Percentiles rank a stretch among this genome's conserved stretches.
Evolutionary conservation across 2,888 invertebrate species (phyloP).

Genomic region (Tridacna gigas): DNA sequence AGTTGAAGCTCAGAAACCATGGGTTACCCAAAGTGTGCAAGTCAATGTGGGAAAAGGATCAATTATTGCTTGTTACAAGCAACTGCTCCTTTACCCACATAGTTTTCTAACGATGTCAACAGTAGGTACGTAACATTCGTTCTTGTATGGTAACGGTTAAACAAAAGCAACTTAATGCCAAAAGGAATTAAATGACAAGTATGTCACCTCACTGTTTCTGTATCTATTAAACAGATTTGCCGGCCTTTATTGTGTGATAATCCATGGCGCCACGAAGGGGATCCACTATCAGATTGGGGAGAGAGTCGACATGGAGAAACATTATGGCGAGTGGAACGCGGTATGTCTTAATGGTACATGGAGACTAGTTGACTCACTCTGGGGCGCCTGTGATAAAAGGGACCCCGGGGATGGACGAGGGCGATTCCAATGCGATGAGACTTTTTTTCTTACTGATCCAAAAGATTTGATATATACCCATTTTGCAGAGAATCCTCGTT

Average conservation of each 20-base stretch:
- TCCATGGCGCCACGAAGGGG: constrained; percentile 78
- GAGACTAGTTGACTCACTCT: constrained; percentile 64
- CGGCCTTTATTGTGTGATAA: constrained; percentile 73
- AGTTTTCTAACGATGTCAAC: too few relatives aligned
- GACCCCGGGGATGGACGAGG: constrained; percentile 64
- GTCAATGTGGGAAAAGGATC: too few relatives aligned
- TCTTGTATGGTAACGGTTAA: too few relatives aligned
- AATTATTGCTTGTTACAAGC: too few relatives aligned
- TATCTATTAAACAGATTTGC: constrained; percentile 66
- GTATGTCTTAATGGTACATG: constrained; percentile 62
- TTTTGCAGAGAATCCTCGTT: constrained; percentile 73
- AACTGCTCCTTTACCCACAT: too few relatives aligned
- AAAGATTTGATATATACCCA: constrained; percentile 77
- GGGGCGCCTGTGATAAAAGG: constrained; percentile 73
- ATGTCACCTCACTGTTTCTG: too few relatives aligned
- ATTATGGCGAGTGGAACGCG: constrained; percentile 71
- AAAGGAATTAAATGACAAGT: too few relatives aligned
- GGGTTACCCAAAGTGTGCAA: too few relatives aligned
- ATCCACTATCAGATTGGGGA: constrained; percentile 76
- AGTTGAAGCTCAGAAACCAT: too few relatives aligned
- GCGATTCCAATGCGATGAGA: constrained; percentile 76
- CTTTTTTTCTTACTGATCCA: constrained; percentile 81
- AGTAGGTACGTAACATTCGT: too few relatives aligned
- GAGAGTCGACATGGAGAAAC: constrained; percentile 65
- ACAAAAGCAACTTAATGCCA: too few relatives aligned